Conservation (phyloP, 2,888 invertebrate genomes). For the Lasioglossum zephyrum region DNA sequence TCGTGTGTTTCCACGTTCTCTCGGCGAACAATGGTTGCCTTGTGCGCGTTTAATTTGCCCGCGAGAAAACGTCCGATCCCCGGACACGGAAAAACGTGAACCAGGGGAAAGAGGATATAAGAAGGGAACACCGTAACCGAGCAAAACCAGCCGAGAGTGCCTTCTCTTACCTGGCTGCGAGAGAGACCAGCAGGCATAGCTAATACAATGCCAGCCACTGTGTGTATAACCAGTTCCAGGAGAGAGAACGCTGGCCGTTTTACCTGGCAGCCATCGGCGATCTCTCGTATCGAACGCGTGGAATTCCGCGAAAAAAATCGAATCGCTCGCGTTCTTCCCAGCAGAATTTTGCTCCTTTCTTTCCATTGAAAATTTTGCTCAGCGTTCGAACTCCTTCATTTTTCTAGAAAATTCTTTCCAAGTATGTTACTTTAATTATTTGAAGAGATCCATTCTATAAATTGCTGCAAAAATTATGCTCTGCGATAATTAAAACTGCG, state of each 20-base stretch:
- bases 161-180: constrained; percentile 21
- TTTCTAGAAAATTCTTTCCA: background rate
- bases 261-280: background rate
- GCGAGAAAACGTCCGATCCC: constrained; percentile 19
- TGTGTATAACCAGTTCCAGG: constrained; percentile 30
- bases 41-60: background rate
- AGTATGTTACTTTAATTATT: too few relatives aligned
- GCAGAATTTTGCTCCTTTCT: background rate
- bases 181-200: background rate
- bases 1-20: constrained; percentile 12
- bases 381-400: background rate
- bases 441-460: too few relatives aligned
- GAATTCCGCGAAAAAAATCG: constrained; percentile 1
- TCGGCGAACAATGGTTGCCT: background rate
- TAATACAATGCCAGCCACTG: constrained; percentile 24
- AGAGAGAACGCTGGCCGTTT: constrained; percentile 34
- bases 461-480: too few relatives aligned
- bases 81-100: constrained; percentile 21
- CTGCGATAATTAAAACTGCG: too few relatives aligned
- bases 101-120: background rate
- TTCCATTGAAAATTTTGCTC: background rate
- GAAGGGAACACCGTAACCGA: background rate
- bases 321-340: background rate
- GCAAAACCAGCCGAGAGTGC: background rate
- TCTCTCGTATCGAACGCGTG: background rate